Evolutionary conservation across 1,140 invertebrate species (phyloP).

Genomic region (Phthorimaea operculella): DNA sequence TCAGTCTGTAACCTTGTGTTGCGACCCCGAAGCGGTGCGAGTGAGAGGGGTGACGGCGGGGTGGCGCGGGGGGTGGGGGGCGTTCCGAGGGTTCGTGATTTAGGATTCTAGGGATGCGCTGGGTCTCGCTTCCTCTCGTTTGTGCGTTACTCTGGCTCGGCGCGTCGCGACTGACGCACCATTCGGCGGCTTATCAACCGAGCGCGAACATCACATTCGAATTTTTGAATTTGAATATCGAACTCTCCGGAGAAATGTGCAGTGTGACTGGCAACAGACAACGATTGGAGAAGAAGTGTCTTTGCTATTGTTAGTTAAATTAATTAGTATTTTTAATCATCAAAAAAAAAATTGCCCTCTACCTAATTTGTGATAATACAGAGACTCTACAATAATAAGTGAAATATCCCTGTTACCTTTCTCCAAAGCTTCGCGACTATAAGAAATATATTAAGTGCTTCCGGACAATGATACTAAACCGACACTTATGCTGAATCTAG

Average conservation of each 20-base stretch:
- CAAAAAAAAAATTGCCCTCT: too few species aligned
- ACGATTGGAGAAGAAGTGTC: too few species aligned
- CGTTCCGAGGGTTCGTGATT: conserved; percentile 59
- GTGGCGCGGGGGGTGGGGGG: conserved; percentile 42
- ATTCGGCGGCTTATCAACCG: conserved; percentile 17
- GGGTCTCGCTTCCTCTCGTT: conserved; percentile 57
- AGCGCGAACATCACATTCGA: conserved; percentile 12
- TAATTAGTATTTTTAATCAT: too few species aligned
- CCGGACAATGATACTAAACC: conserved; percentile 3
- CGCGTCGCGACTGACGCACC: conserved; percentile 56
- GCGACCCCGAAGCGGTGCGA: conserved; percentile 46
- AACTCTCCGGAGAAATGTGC: too few species aligned
- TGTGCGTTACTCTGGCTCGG: conserved; percentile 54
- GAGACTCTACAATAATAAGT: too few species aligned
- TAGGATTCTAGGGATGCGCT: conserved; percentile 65
- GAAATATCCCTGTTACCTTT: too few species aligned
- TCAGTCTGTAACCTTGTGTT: conserved; percentile 42
- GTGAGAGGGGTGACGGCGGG: conserved; percentile 58
- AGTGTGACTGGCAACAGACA: too few species aligned
- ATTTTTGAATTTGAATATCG: too few species aligned
- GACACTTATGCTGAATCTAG: conserved; percentile 31
- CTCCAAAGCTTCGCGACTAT: too few species aligned
- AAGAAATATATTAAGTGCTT: conserved; percentile 5
- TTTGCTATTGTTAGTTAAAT: too few species aligned
- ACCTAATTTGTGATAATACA: too few species aligned